Conservation (phyloP, 2,797 vertebrate genomes). For the Picus viridis region DNA sequence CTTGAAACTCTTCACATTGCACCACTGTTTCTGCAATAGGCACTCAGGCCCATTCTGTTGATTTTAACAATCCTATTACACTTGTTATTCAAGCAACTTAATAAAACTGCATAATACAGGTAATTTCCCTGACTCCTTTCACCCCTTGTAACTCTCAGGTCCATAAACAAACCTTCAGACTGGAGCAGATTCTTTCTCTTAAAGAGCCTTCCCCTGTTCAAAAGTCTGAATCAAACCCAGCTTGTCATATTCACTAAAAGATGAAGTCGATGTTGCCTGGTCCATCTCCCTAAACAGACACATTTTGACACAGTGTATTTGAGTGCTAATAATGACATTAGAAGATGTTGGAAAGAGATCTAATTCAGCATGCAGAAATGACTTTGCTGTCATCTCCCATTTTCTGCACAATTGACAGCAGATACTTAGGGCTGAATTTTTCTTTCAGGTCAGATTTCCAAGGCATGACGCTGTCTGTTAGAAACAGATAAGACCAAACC, state of each 20-base stretch:
- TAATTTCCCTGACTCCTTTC: background rate
- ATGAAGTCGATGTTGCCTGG: slow-evolving; percentile 70
- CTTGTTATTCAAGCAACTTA: slow-evolving; percentile 14
- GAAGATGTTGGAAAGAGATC: slow-evolving; percentile 83
- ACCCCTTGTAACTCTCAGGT: background rate
- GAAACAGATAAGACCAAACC: slow-evolving; percentile 83
- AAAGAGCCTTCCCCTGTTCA: slow-evolving; percentile 28
- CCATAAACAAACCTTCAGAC: slow-evolving; percentile 24
- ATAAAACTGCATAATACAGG: background rate
- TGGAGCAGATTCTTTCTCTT: slow-evolving; percentile 1
- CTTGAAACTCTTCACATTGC: background rate
- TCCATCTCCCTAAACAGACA: slow-evolving; percentile 78
- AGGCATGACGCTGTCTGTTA: slow-evolving; percentile 79
- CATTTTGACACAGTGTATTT: slow-evolving; percentile 83
- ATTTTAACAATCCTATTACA: background rate
- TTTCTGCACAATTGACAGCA: slow-evolving; percentile 85
- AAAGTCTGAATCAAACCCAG: slow-evolving; percentile 70
- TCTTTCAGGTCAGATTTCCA: slow-evolving; percentile 83
- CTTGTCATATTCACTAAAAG: slow-evolving; percentile 76
- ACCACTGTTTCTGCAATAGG: background rate
- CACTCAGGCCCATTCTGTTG: background rate
- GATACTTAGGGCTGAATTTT: slow-evolving; percentile 83
- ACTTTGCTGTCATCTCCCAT: slow-evolving; percentile 85
- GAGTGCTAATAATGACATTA: slow-evolving; percentile 89
- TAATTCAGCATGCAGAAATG: slow-evolving; percentile 84